Conservation (phyloP, 1,140 invertebrate species). For the Lamellibrachia luymesi region DNA sequence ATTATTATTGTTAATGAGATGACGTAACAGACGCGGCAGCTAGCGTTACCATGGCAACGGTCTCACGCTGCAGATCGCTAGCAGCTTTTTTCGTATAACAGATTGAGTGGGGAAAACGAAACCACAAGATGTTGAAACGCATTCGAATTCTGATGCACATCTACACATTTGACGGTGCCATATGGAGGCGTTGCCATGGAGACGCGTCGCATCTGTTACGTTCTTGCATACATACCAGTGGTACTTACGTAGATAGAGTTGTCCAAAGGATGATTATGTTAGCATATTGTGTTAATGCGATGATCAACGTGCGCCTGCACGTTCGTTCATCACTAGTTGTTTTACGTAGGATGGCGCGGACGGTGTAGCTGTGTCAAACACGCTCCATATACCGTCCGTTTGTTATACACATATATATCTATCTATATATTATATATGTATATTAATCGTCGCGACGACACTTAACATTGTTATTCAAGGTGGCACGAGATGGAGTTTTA, state of each 20-base stretch:
- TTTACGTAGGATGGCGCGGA: background rate
- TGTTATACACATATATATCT: background rate
- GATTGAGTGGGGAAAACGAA: background rate
- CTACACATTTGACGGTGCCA: background rate
- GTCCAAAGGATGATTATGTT: background rate
- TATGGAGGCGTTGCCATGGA: background rate
- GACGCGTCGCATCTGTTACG: background rate
- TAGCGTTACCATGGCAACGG: background rate
- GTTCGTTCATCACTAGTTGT: no score
- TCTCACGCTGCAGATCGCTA: background rate
- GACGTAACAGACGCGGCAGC: background rate
- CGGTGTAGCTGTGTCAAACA: background rate
- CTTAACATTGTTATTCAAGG: background rate
- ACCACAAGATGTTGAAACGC: background rate
- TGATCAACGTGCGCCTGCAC: no score
- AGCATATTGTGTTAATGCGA: background rate
- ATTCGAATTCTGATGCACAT: background rate
- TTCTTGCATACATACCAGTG: background rate
- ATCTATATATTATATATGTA: conserved; percentile 2
- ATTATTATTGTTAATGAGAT: background rate
- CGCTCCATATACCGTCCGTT: background rate
- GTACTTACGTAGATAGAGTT: background rate
- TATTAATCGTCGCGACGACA: background rate
- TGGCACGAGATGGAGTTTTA: background rate
- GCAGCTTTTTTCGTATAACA: background rate